Conservation (phyloP, 2,113 vertebrate species). For the Oryzias celebensis region DNA sequence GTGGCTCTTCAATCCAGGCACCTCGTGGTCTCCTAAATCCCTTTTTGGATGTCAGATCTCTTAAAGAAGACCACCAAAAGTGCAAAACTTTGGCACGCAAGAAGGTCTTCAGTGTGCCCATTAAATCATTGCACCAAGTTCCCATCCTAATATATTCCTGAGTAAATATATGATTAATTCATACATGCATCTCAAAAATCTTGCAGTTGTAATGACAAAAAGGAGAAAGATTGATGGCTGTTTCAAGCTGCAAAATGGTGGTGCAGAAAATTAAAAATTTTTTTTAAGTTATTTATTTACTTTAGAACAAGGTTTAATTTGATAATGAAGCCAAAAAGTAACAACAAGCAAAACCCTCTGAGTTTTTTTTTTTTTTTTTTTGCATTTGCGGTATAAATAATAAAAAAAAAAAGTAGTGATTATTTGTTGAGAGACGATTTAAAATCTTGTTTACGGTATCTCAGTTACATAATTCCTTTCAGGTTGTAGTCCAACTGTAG, state of each 20-base stretch:
- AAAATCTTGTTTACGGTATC: conserved; percentile 73
- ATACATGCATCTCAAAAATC: conserved; percentile 55
- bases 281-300: not conserved
- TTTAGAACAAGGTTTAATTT: conserved; percentile 7
- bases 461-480: conserved; percentile 73
- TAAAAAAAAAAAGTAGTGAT: conserved; percentile 71
- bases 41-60: conserved; percentile 59
- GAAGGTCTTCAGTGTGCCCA: conserved; percentile 64
- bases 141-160: conserved; percentile 76
- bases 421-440: conserved; percentile 76
- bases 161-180: conserved; percentile 81
- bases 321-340: conserved; percentile 55
- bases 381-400: conserved; percentile 57
- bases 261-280: too few species aligned
- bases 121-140: conserved; percentile 78
- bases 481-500: conserved; percentile 62
- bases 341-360: conserved; percentile 35
- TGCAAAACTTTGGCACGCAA: conserved; percentile 67
- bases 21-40: conserved; percentile 67
- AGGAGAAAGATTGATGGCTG: too few species aligned
- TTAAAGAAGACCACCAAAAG: conserved; percentile 75
- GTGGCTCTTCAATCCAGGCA: conserved; percentile 71
- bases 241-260: too few species aligned
- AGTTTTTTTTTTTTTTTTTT: conserved; percentile 42
- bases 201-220: too few species aligned